These are phyloP conservation scores for Brachionus asplanchnoidis DNA, from an alignment of 1,140 invertebrate genomes.

Conservation along the genomic window DNA sequence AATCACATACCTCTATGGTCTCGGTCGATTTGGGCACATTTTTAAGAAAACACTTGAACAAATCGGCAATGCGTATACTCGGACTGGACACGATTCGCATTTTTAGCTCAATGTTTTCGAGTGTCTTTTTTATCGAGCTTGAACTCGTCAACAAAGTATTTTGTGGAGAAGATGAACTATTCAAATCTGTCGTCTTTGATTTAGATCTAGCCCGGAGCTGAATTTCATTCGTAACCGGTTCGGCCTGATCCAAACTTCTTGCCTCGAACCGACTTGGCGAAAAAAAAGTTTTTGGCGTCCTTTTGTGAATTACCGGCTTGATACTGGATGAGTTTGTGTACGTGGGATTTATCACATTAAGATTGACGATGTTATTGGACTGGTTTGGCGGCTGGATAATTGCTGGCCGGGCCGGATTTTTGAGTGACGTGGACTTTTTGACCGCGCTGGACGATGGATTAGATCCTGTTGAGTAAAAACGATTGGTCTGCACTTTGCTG, in stretches of 20 bases:
- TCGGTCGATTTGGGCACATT: slow-evolving; percentile 35
- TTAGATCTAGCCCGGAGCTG: not conserved
- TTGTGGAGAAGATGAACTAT: not conserved
- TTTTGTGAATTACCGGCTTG: not conserved
- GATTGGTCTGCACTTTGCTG: slow-evolving; percentile 18
- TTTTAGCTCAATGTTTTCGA: slow-evolving; percentile 39
- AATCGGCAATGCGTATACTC: slow-evolving; percentile 36
- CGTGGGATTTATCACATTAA: not conserved
- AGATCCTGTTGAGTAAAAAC: not conserved
- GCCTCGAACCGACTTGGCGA: not conserved
- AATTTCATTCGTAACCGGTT: not conserved
- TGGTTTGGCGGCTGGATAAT: not conserved
- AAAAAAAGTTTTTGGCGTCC: not conserved
- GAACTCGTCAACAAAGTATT: slow-evolving; percentile 17
- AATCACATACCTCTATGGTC: slow-evolving; percentile 22
- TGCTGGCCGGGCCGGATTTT: not conserved
- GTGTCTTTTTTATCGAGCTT: slow-evolving; percentile 32
- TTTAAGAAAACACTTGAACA: slow-evolving; percentile 37
- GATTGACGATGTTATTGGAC: not conserved
- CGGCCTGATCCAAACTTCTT: not conserved
- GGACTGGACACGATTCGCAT: slow-evolving; percentile 35
- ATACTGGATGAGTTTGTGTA: not conserved
- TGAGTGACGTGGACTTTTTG: slow-evolving; percentile 1
- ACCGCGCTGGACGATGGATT: not conserved
- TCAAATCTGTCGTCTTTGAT: not conserved